Percentiles rank a stretch among this genome's conserved stretches.
These are phyloP conservation scores for Latrodectus geometricus DNA, from an alignment of 1,140 invertebrate species.

Conservation along the genomic window DNA sequence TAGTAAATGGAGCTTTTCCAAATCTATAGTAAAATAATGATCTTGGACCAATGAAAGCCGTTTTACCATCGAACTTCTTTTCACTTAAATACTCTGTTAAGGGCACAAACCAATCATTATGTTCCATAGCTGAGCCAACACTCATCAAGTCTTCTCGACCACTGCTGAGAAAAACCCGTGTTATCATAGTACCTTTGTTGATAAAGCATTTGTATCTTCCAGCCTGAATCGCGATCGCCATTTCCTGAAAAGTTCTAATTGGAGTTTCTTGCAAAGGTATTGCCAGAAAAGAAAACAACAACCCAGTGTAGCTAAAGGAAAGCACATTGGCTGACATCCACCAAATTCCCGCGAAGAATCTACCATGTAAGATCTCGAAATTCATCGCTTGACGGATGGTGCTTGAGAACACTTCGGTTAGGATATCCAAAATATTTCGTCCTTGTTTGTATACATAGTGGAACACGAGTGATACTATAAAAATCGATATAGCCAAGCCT, in stretches of 20 bases:
- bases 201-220: not conserved
- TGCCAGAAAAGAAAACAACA: not conserved
- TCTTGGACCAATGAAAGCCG: not conserved
- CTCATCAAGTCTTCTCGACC: not conserved
- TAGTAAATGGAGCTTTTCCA: not conserved
- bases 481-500: not conserved
- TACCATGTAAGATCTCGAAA: not conserved
- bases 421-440: not conserved
- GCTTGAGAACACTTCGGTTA: not conserved
- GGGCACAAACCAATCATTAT: not conserved
- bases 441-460: not conserved
- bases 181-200: not conserved
- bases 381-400: not conserved
- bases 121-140: not conserved
- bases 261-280: not conserved
- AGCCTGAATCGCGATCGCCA: not conserved
- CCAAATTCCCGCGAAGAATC: not conserved
- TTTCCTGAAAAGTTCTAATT: not conserved
- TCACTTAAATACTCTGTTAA: not conserved
- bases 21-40: not conserved
- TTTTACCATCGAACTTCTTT: not conserved
- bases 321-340: not conserved
- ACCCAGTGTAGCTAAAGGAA: not conserved
- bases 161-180: not conserved
- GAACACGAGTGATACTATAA: not conserved